Percentiles rank a stretch among this genome's conserved stretches.
Evolutionary conservation across 2,113 vertebrate species (phyloP).

Genomic region (Asarcornis scutulata): DNA sequence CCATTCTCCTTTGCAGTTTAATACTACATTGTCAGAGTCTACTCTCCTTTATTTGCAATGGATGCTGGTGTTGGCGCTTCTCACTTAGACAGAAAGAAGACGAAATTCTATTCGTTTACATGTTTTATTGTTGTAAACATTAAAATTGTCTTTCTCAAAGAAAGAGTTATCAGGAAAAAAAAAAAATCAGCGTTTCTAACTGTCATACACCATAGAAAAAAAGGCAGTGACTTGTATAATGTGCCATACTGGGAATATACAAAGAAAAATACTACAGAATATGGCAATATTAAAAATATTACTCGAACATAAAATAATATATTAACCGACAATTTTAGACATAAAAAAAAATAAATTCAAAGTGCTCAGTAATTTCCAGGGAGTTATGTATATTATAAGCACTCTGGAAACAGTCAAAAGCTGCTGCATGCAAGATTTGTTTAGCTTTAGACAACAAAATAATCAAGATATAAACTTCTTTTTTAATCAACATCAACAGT

Average conservation of each 20-base stretch:
- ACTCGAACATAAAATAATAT: conserved; percentile 84
- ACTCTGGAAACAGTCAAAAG: conserved; percentile 88
- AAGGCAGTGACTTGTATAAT: conserved; percentile 80
- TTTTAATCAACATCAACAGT: conserved; percentile 98
- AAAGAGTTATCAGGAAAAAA: conserved; percentile 82
- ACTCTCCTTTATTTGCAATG: neutral
- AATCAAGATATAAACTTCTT: conserved; percentile 99
- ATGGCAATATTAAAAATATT: conserved; percentile 84
- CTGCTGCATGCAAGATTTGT: conserved; percentile 95
- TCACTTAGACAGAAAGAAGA: conserved; percentile 72
- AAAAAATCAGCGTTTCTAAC: conserved; percentile 79
- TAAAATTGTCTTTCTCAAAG: conserved; percentile 95
- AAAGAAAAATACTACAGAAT: conserved; percentile 83
- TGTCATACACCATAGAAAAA: conserved; percentile 84
- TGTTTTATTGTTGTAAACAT: conserved; percentile 99
- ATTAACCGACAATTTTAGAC: conserved; percentile 89
- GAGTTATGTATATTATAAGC: conserved; percentile 85
- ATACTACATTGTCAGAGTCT: neutral
- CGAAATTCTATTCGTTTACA: conserved; percentile 77
- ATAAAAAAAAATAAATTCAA: conserved; percentile 81
- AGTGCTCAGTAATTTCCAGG: conserved; percentile 91
- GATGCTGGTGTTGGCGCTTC: neutral
- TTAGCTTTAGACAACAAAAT: conserved; percentile 95
- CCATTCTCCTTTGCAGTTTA: neutral
- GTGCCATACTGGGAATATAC: conserved; percentile 82